Conservation (phyloP, 2,797 vertebrate species). For the Cynopterus sphinx region DNA sequence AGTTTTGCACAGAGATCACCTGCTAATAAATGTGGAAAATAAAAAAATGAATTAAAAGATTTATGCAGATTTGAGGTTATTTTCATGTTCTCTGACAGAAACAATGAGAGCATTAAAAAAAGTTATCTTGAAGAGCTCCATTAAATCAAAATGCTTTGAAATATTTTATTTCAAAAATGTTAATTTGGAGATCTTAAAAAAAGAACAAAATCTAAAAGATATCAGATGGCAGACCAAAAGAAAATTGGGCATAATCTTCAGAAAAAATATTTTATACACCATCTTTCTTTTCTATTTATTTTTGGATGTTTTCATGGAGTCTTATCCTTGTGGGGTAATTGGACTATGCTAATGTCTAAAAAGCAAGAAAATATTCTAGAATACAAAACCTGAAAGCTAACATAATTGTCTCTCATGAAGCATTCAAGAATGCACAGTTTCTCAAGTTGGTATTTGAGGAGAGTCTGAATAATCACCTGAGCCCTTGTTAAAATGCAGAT, state of each 20-base stretch:
- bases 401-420: not conserved
- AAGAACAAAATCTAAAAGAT: constrained; percentile 46
- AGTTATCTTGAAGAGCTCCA: not conserved
- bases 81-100: constrained; percentile 64
- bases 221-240: constrained; percentile 69
- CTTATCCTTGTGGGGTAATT: constrained; percentile 39
- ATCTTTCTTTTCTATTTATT: constrained; percentile 65
- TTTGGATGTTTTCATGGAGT: constrained; percentile 73
- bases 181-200: constrained; percentile 62
- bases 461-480: not conserved
- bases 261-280: constrained; percentile 45
- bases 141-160: constrained; percentile 63
- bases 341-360: not conserved
- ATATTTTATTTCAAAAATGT: constrained; percentile 66
- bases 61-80: constrained; percentile 29
- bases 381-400: not conserved
- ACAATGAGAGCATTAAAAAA: constrained; percentile 36
- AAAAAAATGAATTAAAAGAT: not conserved
- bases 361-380: constrained; percentile 39
- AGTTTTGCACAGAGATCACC: constrained; percentile 8
- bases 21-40: constrained; percentile 44
- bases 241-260: constrained; percentile 61
- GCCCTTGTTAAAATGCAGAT: not conserved
- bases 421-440: not conserved
- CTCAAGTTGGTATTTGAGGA: not conserved